These are phyloP conservation scores for Eretmocerus hayati DNA, from an alignment of 2,888 invertebrate genomes.

Conservation along the genomic window DNA sequence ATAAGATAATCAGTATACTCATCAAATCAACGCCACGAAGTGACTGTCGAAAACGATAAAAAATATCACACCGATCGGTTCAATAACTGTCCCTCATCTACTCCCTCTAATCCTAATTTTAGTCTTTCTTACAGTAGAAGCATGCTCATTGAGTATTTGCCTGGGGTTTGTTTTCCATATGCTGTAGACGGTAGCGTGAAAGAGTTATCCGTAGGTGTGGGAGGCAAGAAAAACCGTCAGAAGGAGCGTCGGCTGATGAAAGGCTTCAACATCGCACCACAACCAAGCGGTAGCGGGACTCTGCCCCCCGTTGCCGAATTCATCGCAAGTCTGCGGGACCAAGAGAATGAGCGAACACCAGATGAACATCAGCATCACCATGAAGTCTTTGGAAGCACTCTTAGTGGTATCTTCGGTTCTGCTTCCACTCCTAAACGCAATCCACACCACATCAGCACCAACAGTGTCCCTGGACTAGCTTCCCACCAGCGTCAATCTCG, in stretches of 20 bases:
- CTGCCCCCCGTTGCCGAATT: constrained; percentile 74
- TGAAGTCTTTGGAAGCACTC: constrained; percentile 61
- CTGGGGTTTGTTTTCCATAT: constrained; percentile 26
- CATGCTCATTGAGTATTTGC: constrained; percentile 13
- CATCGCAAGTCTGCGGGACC: constrained; percentile 56
- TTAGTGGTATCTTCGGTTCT: constrained; percentile 62
- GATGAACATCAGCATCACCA: constrained; percentile 49
- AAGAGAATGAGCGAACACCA: constrained; percentile 50
- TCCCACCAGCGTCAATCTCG: constrained; percentile 29
- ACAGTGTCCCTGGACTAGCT: constrained; percentile 39
- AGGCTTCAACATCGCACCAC: constrained; percentile 83
- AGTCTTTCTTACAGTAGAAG: not conserved
- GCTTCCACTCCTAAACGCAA: constrained; percentile 48
- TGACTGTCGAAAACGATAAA: too few relatives aligned
- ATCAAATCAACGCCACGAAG: too few relatives aligned
- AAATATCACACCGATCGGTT: too few relatives aligned
- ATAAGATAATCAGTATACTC: too few relatives aligned
- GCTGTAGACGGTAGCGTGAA: constrained; percentile 38
- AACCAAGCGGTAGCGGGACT: constrained; percentile 48
- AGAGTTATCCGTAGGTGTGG: constrained; percentile 59
- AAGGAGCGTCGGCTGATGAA: constrained; percentile 90
- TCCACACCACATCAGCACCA: constrained; percentile 45
- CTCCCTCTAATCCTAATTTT: too few relatives aligned
- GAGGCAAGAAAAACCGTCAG: constrained; percentile 89
- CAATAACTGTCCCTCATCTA: too few relatives aligned